Percentiles rank a stretch among this genome's conserved stretches.
Conservation (phyloP, 2,113 vertebrate genomes). For the Sus scrofa region DNA sequence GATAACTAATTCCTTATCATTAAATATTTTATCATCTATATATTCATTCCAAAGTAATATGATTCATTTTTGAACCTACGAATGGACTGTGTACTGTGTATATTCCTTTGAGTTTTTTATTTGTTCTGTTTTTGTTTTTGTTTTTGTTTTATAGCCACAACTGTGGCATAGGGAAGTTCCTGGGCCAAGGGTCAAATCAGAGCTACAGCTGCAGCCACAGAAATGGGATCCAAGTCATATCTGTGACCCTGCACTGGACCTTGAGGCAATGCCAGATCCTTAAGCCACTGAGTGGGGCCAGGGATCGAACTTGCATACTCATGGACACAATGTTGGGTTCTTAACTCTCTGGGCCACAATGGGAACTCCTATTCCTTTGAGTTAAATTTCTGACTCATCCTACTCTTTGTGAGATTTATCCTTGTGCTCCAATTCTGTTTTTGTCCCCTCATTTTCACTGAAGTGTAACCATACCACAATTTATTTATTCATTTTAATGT, state of each 20-base stretch:
- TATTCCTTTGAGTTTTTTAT: not conserved
- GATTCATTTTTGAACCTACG: not conserved
- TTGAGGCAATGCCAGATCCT: no score
- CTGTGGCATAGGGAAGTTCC: no score
- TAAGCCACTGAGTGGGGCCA: no score
- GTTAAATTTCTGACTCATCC: not conserved
- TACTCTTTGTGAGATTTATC: not conserved
- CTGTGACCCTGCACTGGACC: no score
- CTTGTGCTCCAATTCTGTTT: not conserved
- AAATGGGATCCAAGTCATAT: no score
- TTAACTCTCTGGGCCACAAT: no score
- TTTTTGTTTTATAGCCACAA: no score
- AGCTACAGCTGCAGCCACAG: no score
- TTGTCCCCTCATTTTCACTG: not conserved
- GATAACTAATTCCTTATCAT: not conserved
- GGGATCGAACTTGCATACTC: no score
- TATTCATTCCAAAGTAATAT: not conserved
- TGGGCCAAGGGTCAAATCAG: no score
- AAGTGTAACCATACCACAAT: not conserved
- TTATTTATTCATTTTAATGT: not conserved
- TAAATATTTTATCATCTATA: not conserved
- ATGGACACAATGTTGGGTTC: no score
- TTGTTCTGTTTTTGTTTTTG: no score
- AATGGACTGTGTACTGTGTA: not conserved
- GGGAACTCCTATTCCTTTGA: not conserved